These are phyloP conservation scores for Cephus sareptanus DNA, from an alignment of 2,888 invertebrate species.

Conservation along the genomic window DNA sequence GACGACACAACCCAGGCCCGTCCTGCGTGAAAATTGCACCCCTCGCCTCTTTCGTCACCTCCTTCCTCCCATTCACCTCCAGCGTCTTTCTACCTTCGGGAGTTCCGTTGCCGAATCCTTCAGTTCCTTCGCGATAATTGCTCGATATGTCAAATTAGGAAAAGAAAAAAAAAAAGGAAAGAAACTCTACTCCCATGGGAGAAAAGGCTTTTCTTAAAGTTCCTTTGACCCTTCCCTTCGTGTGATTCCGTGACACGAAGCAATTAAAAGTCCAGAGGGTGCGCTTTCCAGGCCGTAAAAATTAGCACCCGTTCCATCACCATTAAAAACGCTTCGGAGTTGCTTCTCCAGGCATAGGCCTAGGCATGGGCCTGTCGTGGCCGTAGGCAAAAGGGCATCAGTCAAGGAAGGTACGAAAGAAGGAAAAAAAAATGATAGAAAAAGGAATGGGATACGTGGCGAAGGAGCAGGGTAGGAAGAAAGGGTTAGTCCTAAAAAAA, in stretches of 20 bases:
- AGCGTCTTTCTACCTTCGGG: not conserved
- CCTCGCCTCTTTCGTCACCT: not conserved
- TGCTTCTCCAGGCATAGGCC: constrained; percentile 4
- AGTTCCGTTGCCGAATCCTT: too few relatives aligned
- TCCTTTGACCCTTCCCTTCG: too few relatives aligned
- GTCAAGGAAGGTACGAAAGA: not conserved
- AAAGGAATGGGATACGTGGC: not conserved
- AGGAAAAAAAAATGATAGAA: constrained; percentile 2
- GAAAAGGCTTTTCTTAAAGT: too few relatives aligned
- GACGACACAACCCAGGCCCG: too few relatives aligned
- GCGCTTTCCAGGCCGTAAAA: not conserved
- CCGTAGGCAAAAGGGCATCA: too few relatives aligned
- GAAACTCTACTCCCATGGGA: too few relatives aligned
- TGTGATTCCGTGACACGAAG: too few relatives aligned
- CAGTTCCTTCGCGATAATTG: too few relatives aligned
- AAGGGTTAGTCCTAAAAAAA: constrained; percentile 15
- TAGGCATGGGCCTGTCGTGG: not conserved
- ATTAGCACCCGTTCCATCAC: constrained; percentile 25
- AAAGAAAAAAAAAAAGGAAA: too few relatives aligned
- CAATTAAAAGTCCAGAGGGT: too few relatives aligned
- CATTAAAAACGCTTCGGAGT: constrained; percentile 19
- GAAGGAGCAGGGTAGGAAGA: constrained; percentile 1
- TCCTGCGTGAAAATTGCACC: not conserved
- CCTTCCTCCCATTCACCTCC: not conserved
- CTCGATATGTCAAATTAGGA: too few relatives aligned